phyloP scores from a whole-genome alignment of 2,797 vertebrate species.

The Selene dorsalis region DNA sequence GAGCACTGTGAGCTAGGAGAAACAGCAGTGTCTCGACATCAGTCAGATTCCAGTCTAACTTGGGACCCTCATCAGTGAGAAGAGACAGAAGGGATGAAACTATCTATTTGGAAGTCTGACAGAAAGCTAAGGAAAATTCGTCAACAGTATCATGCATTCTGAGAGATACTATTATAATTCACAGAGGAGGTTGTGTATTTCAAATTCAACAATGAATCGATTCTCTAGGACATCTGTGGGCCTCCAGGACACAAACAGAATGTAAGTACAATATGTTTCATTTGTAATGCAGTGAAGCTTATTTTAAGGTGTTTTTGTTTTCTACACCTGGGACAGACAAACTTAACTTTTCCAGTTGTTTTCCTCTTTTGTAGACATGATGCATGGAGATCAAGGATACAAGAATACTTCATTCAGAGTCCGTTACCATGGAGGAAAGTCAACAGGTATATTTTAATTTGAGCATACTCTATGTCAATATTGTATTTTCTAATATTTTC shows the following conservation, averaged over 20 bases:
- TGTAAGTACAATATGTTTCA: constrained; percentile 47
- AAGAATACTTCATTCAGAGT: constrained; percentile 52
- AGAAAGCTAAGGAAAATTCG: not conserved
- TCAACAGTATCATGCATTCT: not conserved
- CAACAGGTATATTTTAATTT: constrained; percentile 44
- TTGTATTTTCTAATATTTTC: constrained; percentile 16
- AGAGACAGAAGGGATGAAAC: not conserved
- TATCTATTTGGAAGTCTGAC: not conserved
- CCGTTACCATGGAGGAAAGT: constrained; percentile 38
- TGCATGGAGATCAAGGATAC: constrained; percentile 63
- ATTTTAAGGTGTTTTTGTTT: not conserved
- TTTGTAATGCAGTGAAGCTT: not conserved
- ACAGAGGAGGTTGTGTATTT: not conserved
- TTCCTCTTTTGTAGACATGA: constrained; percentile 46
- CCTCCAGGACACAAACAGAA: constrained; percentile 28
- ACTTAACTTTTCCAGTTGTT: constrained; percentile 10
- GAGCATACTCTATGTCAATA: constrained; percentile 8
- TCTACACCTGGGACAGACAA: not conserved
- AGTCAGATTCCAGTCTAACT: not conserved
- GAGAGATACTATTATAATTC: not conserved
- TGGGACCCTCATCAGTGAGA: constrained; percentile 4
- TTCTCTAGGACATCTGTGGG: constrained; percentile 34
- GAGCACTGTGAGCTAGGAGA: not conserved
- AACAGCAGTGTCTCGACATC: constrained; percentile 1
- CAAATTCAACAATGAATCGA: constrained; percentile 35